phyloP scores from a whole-genome alignment of 92 coral and sea anemone species.

The Montipora capitata region DNA sequence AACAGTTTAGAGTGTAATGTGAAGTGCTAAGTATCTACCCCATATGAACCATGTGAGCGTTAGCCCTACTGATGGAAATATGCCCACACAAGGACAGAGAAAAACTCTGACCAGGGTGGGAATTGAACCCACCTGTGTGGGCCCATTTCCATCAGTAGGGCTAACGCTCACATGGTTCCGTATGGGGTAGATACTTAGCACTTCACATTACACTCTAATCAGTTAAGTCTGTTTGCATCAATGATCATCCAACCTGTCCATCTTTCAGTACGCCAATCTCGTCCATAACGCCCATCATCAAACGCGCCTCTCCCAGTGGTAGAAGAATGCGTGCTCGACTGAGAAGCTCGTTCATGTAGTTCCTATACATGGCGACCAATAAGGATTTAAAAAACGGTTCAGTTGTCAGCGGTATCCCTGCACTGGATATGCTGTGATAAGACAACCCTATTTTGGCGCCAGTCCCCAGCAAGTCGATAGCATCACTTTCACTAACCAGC shows the following conservation, averaged over 20 bases:
- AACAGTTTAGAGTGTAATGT: too few relatives aligned
- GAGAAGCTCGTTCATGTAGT: constrained; percentile 83
- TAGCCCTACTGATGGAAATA: too few relatives aligned
- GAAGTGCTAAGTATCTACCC: too few relatives aligned
- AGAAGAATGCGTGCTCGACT: constrained; percentile 89
- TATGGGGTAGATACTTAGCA: too few relatives aligned
- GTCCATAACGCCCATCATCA: constrained; percentile 99
- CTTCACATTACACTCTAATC: neutral
- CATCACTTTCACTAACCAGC: constrained; percentile 89
- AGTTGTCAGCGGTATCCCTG: constrained; percentile 89
- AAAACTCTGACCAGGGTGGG: too few relatives aligned
- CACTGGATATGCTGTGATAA: constrained; percentile 74
- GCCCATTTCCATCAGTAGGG: too few relatives aligned
- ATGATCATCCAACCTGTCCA: constrained; percentile 78
- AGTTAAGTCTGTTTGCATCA: neutral
- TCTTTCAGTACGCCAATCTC: constrained; percentile 85
- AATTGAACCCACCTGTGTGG: too few relatives aligned
- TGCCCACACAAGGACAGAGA: too few relatives aligned
- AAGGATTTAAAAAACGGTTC: constrained; percentile 96
- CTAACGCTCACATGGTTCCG: too few relatives aligned
- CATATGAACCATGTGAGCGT: too few relatives aligned
- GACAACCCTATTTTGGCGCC: constrained; percentile 89
- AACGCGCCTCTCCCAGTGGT: constrained; percentile 88
- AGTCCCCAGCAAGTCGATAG: constrained; percentile 80
- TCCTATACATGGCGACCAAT: constrained; percentile 89